Evolutionary conservation across 2,113 vertebrate species (phyloP).

Genomic region (Motacilla tschutschensis): DNA sequence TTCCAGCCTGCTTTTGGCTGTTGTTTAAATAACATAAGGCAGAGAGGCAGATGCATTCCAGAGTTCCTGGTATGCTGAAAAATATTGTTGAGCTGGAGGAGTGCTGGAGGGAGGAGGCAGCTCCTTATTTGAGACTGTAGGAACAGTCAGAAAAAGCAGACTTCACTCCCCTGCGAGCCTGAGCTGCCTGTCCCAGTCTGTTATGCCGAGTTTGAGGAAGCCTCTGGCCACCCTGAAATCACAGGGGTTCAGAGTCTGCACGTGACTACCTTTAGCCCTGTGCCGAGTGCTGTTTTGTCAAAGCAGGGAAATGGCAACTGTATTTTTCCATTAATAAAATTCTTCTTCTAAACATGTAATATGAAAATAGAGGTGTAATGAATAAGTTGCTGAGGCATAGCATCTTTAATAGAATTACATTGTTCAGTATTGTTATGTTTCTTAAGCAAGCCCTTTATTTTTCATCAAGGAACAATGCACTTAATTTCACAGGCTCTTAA

Average conservation of each 20-base stretch:
- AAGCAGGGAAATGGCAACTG: not conserved
- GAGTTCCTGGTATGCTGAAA: not conserved
- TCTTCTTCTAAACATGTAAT: not conserved
- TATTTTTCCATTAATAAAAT: not conserved
- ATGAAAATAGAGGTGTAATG: not conserved
- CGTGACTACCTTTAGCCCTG: not conserved
- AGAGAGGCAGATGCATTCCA: not conserved
- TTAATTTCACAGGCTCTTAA: not conserved
- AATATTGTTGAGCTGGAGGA: not conserved
- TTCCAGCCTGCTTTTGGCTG: not conserved
- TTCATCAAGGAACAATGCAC: not conserved
- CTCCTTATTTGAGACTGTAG: not conserved
- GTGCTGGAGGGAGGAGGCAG: not conserved
- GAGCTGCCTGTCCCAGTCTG: not conserved
- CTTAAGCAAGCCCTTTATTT: not conserved
- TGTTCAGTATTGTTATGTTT: not conserved
- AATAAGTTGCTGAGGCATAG: not conserved
- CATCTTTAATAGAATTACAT: not conserved
- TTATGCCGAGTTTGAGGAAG: not conserved
- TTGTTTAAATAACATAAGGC: not conserved
- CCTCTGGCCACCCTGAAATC: not conserved
- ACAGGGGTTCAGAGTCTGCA: not conserved
- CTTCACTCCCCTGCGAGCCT: not conserved
- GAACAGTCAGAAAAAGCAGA: not conserved
- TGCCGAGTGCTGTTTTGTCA: not conserved